Conservation (phyloP, 2,797 vertebrate genomes). For the Danio jaintianensis region DNA sequence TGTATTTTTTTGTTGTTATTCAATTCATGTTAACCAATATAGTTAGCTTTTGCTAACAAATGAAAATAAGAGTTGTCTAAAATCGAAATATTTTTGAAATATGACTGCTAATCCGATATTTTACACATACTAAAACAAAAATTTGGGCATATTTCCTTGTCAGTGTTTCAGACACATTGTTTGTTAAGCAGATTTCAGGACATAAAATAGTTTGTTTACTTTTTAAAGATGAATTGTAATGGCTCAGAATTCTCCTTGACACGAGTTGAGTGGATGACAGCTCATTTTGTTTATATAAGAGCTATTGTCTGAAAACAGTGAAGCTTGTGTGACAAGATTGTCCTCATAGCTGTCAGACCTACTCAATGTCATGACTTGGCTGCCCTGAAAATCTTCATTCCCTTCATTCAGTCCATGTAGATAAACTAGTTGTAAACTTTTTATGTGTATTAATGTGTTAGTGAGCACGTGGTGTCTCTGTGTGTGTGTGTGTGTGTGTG, state of each 20-base stretch:
- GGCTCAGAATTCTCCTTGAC: neutral
- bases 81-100: neutral
- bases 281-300: constrained; percentile 14
- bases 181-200: neutral
- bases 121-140: neutral
- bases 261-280: neutral
- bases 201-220: neutral
- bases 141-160: neutral
- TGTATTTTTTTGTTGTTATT: no score
- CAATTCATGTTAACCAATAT: no score
- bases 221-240: neutral
- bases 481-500: no score
- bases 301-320: constrained; percentile 33
- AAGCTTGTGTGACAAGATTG: constrained; percentile 22
- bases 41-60: no score
- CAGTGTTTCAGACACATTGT: neutral
- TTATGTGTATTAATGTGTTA: no score
- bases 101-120: neutral
- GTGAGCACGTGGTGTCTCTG: no score
- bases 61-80: no score
- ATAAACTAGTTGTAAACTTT: neutral
- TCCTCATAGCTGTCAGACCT: constrained; percentile 23
- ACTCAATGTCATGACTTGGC: constrained; percentile 29
- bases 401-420: neutral
- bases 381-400: constrained; percentile 34